Evolutionary conservation across 2,888 invertebrate species (phyloP), one percentile per base, ranked within the genome.

Genomic region (Eupithecia insigniata): DNA sequence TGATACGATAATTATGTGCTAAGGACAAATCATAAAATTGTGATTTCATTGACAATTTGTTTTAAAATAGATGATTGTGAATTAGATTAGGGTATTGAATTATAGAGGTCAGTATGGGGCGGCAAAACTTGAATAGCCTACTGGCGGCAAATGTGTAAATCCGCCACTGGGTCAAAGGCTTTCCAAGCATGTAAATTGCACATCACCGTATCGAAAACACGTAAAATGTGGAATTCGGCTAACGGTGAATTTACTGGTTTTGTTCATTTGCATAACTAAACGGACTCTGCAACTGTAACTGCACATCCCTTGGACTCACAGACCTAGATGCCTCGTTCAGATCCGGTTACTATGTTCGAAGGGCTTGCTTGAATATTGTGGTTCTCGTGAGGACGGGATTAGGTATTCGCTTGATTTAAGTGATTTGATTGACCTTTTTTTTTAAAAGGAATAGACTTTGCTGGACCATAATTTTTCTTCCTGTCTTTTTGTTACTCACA

Each of bases 221-320:
- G 77, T 76, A 76, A 71, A 72, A 69, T 78, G 76, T 78, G 79
- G 80, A 79, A 80, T 81, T 77, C 71, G 77, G 75, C 69, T 80
- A 81, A 76, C 81, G 80, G 81, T 78, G 75, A 69, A 72, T 78
- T 73, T 76, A 78, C 81, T 75, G 77, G 76, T 79, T 72, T 46
- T 60, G 60, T 55, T 12, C 73, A 79, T 79, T 79, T 76, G 79
- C 70, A 75, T 79, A 74, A 76, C 74, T 69, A 73, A 69, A 61
- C 73, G 68, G 72, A 71, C 70, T 73, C 60, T 28, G 14, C 18
- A n/a, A 12, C 30, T 62, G 36, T 74, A 71, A 73, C 73, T 73
- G 75, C 74, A 55, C 75, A 75, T 72, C 75, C 75, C 71, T 60
- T 61, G 64, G n/a, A 16, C 30, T 30, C 4, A n/a, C 34, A 68